Evolutionary conservation across 2,797 vertebrate genomes (phyloP).

Genomic region (Capromys pilorides): DNA sequence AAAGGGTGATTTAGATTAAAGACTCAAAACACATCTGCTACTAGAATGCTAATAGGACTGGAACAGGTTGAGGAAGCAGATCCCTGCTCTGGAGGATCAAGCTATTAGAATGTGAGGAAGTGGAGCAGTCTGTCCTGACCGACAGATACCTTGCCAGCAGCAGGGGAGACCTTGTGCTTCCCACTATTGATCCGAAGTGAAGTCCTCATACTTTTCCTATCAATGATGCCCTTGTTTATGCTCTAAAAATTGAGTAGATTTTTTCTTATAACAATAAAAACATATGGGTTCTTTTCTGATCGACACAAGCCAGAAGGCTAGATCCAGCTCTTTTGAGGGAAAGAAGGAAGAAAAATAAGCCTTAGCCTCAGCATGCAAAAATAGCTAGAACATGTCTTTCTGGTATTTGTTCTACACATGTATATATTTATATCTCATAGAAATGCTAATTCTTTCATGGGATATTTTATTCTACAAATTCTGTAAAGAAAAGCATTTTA

Average conservation of each 20-base stretch:
- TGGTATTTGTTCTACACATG: neutral
- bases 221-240: neutral
- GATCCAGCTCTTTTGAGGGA: neutral
- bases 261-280: neutral
- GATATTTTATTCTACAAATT: neutral
- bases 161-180: neutral
- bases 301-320: neutral
- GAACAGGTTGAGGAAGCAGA: neutral
- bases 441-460: neutral
- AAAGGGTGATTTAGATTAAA: slow-evolving; percentile 56
- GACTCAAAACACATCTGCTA: slow-evolving; percentile 4
- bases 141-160: neutral
- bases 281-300: neutral
- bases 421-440: neutral
- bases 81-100: neutral
- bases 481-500: neutral
- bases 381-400: neutral
- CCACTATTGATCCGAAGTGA: neutral
- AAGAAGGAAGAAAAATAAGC: neutral
- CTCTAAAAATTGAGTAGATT: neutral
- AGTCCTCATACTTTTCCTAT: neutral
- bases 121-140: neutral
- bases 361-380: neutral
- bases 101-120: neutral
- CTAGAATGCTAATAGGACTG: neutral